A percentile compares a stretch with the other conserved stretches of the same genome.
phyloP scores from a whole-genome alignment of 2,797 vertebrate genomes.

The Acomys russatus region DNA sequence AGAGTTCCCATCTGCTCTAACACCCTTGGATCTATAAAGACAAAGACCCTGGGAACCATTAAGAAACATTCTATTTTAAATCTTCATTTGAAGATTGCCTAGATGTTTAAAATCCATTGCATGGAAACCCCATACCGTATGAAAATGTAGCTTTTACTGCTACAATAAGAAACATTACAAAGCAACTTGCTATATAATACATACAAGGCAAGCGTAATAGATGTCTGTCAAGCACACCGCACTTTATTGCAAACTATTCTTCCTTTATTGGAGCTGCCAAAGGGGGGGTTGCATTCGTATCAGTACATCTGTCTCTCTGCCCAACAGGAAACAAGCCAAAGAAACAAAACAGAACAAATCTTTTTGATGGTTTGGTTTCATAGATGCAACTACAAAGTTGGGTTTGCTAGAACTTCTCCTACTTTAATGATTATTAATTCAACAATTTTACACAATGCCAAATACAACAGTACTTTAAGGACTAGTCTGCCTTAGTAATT shows the following conservation, averaged over 20 bases:
- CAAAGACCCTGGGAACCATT: background rate
- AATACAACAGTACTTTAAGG: conserved; percentile 27
- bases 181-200: background rate
- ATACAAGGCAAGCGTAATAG: background rate
- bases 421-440: conserved; percentile 5
- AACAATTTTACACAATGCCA: conserved; percentile 40
- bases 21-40: background rate
- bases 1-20: background rate
- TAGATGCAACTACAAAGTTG: background rate
- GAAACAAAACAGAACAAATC: conserved; percentile 8
- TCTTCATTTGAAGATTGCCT: background rate
- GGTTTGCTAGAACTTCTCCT: background rate
- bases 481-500: background rate
- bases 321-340: background rate
- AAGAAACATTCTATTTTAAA: background rate
- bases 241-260: background rate
- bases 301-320: conserved; percentile 11
- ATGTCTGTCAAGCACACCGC: background rate
- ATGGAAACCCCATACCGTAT: background rate
- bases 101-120: background rate
- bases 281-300: background rate
- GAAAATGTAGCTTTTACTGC: background rate
- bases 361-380: background rate
- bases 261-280: conserved; percentile 1
- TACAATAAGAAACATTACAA: background rate